These are phyloP conservation scores for Pachycephala philippinensis DNA, from an alignment of 2,113 vertebrate species.

Conservation along the genomic window DNA sequence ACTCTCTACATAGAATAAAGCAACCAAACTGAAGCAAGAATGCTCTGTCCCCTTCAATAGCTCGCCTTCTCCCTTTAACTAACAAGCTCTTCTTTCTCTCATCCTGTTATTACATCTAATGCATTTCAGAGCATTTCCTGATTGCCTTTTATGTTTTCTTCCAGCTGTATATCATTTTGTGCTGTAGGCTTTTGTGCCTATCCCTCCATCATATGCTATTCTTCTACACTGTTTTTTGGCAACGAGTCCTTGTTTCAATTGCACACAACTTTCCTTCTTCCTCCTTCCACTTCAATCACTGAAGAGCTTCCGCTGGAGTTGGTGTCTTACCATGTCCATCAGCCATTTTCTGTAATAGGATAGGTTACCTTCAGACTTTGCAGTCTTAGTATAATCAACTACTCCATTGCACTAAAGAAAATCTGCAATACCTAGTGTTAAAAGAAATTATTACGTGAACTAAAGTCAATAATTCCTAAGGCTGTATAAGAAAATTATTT, in stretches of 20 bases:
- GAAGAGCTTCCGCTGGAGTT: not conserved
- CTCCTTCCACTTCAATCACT: not conserved
- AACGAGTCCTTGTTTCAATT: not conserved
- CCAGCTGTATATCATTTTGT: not conserved
- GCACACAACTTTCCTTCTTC: not conserved
- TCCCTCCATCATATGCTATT: not conserved
- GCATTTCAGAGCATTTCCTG: not conserved
- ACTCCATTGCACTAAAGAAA: not conserved
- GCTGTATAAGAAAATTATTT: not conserved
- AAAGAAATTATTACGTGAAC: not conserved
- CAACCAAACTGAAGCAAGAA: not conserved
- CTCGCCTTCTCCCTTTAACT: not conserved
- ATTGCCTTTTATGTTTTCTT: slow-evolving; percentile 32
- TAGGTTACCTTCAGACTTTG: not conserved
- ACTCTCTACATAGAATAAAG: not conserved
- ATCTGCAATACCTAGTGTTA: not conserved
- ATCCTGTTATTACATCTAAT: not conserved
- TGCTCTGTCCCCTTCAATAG: not conserved
- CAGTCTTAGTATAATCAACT: not conserved
- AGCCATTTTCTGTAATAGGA: not conserved
- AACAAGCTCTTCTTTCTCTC: not conserved
- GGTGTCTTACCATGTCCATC: not conserved
- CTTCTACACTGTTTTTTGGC: not conserved
- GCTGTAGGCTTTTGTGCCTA: not conserved
- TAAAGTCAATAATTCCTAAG: not conserved